Percentiles rank a stretch among this genome's conserved stretches.
phyloP scores from a whole-genome alignment of 2,113 vertebrate genomes.

The Sisor rabdophorus region DNA sequence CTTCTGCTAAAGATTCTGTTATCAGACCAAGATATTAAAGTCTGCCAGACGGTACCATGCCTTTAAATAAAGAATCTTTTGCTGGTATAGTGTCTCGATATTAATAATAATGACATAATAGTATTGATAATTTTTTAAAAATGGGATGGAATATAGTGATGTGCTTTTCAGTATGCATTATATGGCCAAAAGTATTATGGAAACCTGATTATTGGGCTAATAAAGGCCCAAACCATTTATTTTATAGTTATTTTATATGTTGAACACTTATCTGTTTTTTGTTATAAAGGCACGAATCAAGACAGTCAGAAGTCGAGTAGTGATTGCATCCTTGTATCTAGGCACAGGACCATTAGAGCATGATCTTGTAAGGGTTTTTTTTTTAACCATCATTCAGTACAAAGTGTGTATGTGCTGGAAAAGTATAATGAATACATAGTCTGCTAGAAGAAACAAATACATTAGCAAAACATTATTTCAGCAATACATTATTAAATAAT shows the following conservation, averaged over 20 bases:
- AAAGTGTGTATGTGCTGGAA: neutral
- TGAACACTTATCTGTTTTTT: slow-evolving; percentile 8
- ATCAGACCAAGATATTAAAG: neutral
- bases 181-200: neutral
- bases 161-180: neutral
- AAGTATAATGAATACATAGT: neutral
- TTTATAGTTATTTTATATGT: too few species aligned
- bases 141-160: neutral
- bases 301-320: slow-evolving; percentile 81
- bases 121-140: neutral
- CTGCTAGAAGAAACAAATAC: neutral
- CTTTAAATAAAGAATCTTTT: neutral
- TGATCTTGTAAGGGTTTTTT: slow-evolving; percentile 76
- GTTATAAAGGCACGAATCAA: slow-evolving; percentile 78
- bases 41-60: neutral
- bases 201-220: neutral
- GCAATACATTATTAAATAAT: neutral
- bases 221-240: neutral
- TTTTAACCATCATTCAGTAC: neutral
- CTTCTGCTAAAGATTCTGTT: neutral
- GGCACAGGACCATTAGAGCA: slow-evolving; percentile 89
- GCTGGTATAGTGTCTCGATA: neutral
- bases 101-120: too few species aligned
- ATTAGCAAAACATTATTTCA: neutral
- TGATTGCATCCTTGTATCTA: slow-evolving; percentile 93